phyloP scores from a whole-genome alignment of 2,113 vertebrate species.

The Mionectes macconnelli region DNA sequence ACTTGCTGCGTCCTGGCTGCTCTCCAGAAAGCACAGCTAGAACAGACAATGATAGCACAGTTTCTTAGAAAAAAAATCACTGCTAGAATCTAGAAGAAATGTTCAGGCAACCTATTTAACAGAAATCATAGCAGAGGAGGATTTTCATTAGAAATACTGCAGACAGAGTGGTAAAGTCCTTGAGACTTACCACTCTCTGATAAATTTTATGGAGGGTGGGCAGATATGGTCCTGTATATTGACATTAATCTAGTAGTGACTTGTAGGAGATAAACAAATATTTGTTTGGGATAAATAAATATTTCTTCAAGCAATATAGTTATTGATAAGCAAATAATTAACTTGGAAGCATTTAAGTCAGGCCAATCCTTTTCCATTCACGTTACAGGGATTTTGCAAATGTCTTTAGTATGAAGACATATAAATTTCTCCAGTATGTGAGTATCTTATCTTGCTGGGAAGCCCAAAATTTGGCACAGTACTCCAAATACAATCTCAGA shows the following conservation, averaged over 20 bases:
- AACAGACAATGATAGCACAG: constrained; percentile 8
- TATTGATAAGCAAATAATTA: background rate
- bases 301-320: background rate
- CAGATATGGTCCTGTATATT: background rate
- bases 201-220: background rate
- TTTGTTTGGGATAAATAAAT: background rate
- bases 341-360: background rate
- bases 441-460: background rate
- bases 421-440: background rate
- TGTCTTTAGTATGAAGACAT: background rate
- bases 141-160: background rate
- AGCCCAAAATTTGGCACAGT: background rate
- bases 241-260: background rate
- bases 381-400: background rate
- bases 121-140: background rate
- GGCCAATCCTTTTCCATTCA: background rate
- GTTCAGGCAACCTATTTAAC: background rate
- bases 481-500: background rate
- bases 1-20: constrained; percentile 8
- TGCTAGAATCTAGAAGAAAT: background rate
- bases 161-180: background rate
- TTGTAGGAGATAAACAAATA: background rate
- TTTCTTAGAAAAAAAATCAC: background rate
- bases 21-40: constrained; percentile 4
- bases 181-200: background rate